Evolutionary conservation across 2,888 invertebrate species (phyloP).

Genomic region (Hypsopygia costalis): DNA sequence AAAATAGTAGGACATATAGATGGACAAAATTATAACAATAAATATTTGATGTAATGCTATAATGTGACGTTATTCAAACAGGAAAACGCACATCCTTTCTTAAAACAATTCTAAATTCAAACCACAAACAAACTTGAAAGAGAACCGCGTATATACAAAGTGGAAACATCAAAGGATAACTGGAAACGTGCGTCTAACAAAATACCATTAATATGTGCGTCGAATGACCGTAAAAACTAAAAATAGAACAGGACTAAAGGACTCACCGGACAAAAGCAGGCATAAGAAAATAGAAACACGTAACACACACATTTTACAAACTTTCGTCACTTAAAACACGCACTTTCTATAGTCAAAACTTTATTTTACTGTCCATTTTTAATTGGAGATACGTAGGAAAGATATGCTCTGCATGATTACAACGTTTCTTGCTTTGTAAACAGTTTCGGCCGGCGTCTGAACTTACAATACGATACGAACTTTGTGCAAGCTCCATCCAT

Average conservation of each 20-base stretch:
- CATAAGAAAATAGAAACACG: slow-evolving; percentile 48
- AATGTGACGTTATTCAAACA: too few species aligned
- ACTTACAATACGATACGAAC: background rate
- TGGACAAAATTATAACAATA: too few species aligned
- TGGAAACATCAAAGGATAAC: slow-evolving; percentile 31
- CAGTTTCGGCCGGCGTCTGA: slow-evolving; percentile 26
- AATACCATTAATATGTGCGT: slow-evolving; percentile 62
- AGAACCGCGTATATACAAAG: background rate
- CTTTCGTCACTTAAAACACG: slow-evolving; percentile 42
- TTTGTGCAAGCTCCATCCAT: background rate
- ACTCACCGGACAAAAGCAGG: slow-evolving; percentile 68
- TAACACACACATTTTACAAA: slow-evolving; percentile 56
- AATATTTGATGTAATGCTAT: too few species aligned
- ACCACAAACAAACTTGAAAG: slow-evolving; percentile 2
- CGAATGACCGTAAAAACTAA: slow-evolving; percentile 61
- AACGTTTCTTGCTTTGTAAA: slow-evolving; percentile 6
- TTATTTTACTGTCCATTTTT: slow-evolving; percentile 33
- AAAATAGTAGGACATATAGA: too few species aligned
- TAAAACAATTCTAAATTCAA: slow-evolving; percentile 2
- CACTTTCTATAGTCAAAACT: slow-evolving; percentile 19
- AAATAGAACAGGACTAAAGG: slow-evolving; percentile 64
- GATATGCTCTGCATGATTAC: slow-evolving; percentile 5
- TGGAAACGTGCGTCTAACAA: slow-evolving; percentile 39
- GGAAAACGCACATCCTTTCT: slow-evolving; percentile 1
- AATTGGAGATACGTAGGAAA: slow-evolving; percentile 37